Percentiles rank a stretch among this genome's conserved stretches.
These are phyloP conservation scores for Acanthurus lineatus DNA, from an alignment of 2,797 vertebrate genomes.

Conservation along the genomic window DNA sequence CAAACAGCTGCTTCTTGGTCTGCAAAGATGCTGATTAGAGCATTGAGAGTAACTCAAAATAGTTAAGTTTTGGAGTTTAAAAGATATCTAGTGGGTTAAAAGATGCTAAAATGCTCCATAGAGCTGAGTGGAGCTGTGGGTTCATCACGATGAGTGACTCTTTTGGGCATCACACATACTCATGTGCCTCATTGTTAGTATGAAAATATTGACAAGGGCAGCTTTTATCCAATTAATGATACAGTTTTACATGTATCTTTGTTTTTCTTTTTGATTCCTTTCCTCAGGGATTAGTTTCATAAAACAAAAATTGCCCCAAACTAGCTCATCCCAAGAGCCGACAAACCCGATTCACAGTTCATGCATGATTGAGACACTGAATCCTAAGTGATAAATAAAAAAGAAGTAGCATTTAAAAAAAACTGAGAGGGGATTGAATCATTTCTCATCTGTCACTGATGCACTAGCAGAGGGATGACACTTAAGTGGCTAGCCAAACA, in stretches of 20 bases:
- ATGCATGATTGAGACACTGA: conserved; percentile 14
- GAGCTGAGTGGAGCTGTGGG: background rate
- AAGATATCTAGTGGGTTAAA: background rate
- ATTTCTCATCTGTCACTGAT: conserved; percentile 33
- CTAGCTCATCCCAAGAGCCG: background rate
- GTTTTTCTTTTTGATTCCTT: background rate
- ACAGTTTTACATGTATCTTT: background rate
- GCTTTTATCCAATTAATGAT: background rate
- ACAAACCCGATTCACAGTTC: conserved; percentile 8
- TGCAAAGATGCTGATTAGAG: too few relatives aligned
- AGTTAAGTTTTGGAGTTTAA: background rate
- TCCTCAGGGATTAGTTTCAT: background rate
- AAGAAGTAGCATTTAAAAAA: conserved; percentile 28
- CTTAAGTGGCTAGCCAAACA: conserved; percentile 21
- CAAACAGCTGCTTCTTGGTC: too few relatives aligned
- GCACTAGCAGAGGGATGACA: conserved; percentile 12
- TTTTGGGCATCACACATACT: background rate
- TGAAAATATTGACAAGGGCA: too few relatives aligned
- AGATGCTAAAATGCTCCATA: background rate
- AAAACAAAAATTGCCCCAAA: conserved; percentile 1
- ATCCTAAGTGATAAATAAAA: conserved; percentile 5
- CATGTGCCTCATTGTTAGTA: too few relatives aligned
- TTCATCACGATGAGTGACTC: background rate
- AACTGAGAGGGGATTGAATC: conserved; percentile 1
- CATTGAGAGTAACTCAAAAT: background rate